These are phyloP conservation scores for Siniperca obscura DNA, from an alignment of 2,797 vertebrate genomes.

Conservation along the genomic window DNA sequence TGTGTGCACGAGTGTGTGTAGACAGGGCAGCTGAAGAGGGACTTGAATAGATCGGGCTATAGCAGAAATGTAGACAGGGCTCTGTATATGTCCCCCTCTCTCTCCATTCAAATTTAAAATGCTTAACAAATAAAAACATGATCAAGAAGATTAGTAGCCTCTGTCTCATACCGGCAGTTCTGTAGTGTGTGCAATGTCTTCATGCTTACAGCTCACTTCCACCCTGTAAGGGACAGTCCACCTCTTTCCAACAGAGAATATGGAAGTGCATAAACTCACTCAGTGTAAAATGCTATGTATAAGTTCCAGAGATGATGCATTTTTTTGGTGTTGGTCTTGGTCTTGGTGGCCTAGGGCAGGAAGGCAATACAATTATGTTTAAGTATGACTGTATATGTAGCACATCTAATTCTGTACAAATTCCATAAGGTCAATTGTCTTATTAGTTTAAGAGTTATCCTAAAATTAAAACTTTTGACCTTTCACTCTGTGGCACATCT, in stretches of 20 bases:
- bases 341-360: neutral
- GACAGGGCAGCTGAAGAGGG: constrained; percentile 13
- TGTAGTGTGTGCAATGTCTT: neutral
- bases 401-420: neutral
- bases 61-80: constrained; percentile 15
- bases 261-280: neutral
- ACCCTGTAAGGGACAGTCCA: neutral
- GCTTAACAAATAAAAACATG: constrained; percentile 30
- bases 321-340: neutral
- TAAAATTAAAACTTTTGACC: neutral
- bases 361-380: neutral
- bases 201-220: neutral
- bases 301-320: neutral
- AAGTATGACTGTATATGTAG: neutral
- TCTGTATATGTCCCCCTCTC: neutral
- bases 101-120: constrained; percentile 19
- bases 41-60: constrained; percentile 12
- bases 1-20: neutral
- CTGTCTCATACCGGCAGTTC: neutral
- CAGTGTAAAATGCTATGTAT: neutral
- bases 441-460: neutral
- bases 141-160: constrained; percentile 30
- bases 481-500: neutral
- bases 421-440: neutral
- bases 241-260: neutral